A percentile compares a stretch with the other conserved stretches of the same genome.
Conservation (phyloP, 2,797 vertebrate genomes). For the Picus viridis region DNA sequence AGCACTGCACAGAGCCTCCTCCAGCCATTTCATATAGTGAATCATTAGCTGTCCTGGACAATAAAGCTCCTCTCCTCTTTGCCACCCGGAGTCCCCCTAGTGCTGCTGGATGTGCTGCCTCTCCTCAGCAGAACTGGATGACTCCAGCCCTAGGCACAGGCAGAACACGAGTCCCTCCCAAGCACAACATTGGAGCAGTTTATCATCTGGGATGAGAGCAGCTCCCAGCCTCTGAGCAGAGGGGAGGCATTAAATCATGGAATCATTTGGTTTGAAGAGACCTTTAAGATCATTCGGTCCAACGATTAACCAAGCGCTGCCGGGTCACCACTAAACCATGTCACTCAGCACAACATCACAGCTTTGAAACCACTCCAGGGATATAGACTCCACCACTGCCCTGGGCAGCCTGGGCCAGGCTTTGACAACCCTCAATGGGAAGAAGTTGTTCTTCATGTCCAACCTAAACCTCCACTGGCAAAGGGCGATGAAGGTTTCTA, state of each 20-base stretch:
- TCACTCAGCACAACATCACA: too few species aligned
- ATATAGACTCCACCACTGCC: too few species aligned
- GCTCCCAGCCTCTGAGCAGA: neutral
- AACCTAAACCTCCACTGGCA: neutral
- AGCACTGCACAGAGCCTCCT: neutral
- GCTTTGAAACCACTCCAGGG: too few species aligned
- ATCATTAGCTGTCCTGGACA: neutral
- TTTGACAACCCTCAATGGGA: too few species aligned
- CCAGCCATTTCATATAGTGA: too few species aligned
- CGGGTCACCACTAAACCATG: too few species aligned
- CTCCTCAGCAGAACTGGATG: neutral
- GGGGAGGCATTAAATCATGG: neutral
- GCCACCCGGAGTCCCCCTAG: neutral
- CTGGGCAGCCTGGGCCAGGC: too few species aligned
- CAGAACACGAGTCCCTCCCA: too few species aligned
- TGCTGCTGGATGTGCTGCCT: neutral
- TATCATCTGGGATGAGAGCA: neutral
- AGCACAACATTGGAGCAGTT: rapidly evolving
- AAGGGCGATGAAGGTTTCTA: neutral
- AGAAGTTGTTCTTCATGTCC: too few species aligned
- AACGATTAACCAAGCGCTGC: too few species aligned
- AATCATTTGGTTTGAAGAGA: too few species aligned
- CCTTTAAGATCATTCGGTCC: too few species aligned
- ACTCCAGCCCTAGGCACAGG: rapidly evolving
- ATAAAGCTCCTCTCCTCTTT: neutral